Base-by-base conservation (phyloP, 2,888 invertebrate species). In the Cosmia trapezina region DNA sequence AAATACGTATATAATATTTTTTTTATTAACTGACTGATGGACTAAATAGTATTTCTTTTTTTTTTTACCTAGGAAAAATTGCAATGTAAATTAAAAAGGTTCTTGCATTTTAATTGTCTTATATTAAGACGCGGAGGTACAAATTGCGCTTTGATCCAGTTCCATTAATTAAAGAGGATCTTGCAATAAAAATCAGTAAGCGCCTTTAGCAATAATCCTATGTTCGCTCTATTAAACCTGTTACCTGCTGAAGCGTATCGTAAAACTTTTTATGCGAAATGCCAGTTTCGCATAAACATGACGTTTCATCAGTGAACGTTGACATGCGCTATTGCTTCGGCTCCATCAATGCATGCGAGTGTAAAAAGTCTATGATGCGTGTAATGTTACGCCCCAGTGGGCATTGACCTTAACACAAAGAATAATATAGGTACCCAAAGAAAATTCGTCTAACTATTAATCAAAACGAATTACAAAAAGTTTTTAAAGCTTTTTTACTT, bases 251-350 rank as follows among this genome's bases (percentile, higher is more conserved):
- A 69, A 65, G 66, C 78, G 60, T 74, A 79, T 76, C 71, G 67
- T 83, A 14, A 62, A 67, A 64, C 49, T 83, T 73, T 79, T 83
- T 83, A 66, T 73, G 60, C 45, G 56, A 69, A 80, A 60, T 80
- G 43, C 51, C 54, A 66, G 54, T 73, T 83, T 80, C 80, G 83
- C 74, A 80, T 67, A 73, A 72, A 70, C 69, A 70, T 64, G 51
- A 73, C 63, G 28, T 75, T 83, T 74, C 66, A 72, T 66, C 70
- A 65, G 73, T 70, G 67, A 65, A 37, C 59, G 73, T 74, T 78
- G 82, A 75, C 74, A 78, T 78, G 79, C 69, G 59, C 74, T 72
- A 70, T 83, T 82, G 79, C 69, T 75, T 76, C 76, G 60, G 67
- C 54, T 69, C 60, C 54, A 70, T 66, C 71, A 84, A 61, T 84